Evolutionary conservation across 2,113 vertebrate genomes (phyloP), one percentile per base, ranked within the genome.

Genomic region (Lophochroa leadbeateri): DNA sequence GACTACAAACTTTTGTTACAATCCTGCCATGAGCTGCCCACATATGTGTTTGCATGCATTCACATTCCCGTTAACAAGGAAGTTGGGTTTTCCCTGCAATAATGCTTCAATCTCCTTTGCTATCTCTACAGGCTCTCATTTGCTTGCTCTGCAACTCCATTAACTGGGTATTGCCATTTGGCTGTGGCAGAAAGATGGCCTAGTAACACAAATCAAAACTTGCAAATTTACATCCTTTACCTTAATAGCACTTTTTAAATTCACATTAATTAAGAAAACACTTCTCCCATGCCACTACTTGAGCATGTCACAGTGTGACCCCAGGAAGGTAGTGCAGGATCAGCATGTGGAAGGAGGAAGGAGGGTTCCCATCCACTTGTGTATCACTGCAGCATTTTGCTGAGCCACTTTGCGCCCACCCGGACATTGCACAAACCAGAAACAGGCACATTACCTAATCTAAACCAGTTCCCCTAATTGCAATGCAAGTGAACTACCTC

Each of bases 1-100:
- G 44, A 31, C n/a, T 41, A 46, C 35, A 47, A 28, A 47, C 29
- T 41, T 65, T 67, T 5, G 7, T 11, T 31, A 35, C 52, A 31
- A 44, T 13, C 49, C 41, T 57, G 41, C 63, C 13, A 18, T 6
- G 13, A 57, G 63, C 47, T 50, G 55, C 35, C 31, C 13, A 33
- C 21, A 5, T 6, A 70, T 0, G 1, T 60, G 58, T 46, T 46
- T 31, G n/a, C 37, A 17, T 16, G 28, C 39, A 41, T 27, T 31
- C 25, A 17, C 0, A 0, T 50, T 43, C 63, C 37, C 0, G 0
- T 39, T 52, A 46, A 50, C 16, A 37, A 28, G 27, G 28, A 71
- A 35, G 10, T 6, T 33, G 27, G 2, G 3, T 33, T 69, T 61
- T 17, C 61, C 70, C 20, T 39, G 37, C 49, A 46, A 6, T 16